phyloP scores from a whole-genome alignment of 2,113 vertebrate genomes.

The Tiliqua scincoides region DNA sequence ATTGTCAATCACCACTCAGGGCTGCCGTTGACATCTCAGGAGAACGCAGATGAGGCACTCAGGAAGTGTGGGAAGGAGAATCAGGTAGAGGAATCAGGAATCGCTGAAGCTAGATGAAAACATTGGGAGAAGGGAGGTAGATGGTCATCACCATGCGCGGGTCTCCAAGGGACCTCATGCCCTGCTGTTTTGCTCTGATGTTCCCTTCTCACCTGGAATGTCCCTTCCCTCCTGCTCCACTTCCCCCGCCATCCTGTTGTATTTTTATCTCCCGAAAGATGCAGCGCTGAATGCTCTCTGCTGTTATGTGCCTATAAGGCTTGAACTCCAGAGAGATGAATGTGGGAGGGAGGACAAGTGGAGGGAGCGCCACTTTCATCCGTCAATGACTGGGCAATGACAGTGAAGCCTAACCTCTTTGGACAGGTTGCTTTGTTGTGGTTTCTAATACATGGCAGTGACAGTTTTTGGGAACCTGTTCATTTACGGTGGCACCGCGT shows the following conservation, averaged over 20 bases:
- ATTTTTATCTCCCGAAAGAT: not conserved
- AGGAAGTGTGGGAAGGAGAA: too few species aligned
- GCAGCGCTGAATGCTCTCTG: not conserved
- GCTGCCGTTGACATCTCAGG: too few species aligned
- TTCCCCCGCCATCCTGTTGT: not conserved
- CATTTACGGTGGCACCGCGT: not conserved
- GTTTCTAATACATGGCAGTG: too few species aligned
- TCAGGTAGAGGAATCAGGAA: not conserved
- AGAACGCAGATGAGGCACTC: too few species aligned
- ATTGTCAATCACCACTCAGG: too few species aligned
- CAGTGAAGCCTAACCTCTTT: not conserved
- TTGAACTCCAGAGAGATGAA: too few species aligned
- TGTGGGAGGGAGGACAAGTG: not conserved
- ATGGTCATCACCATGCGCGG: not conserved
- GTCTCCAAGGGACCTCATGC: not conserved
- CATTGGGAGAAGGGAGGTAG: too few species aligned
- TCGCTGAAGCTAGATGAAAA: too few species aligned
- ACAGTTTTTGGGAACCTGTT: not conserved
- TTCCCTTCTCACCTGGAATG: not conserved
- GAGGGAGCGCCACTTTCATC: not conserved
- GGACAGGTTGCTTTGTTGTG: not conserved
- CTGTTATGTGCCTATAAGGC: too few species aligned
- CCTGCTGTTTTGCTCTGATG: not conserved
- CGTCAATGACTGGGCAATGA: not conserved
- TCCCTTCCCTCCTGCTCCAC: not conserved